Evolutionary conservation across 1,140 invertebrate species (phyloP).

Genomic region (Drosophila quadrilineata): DNA sequence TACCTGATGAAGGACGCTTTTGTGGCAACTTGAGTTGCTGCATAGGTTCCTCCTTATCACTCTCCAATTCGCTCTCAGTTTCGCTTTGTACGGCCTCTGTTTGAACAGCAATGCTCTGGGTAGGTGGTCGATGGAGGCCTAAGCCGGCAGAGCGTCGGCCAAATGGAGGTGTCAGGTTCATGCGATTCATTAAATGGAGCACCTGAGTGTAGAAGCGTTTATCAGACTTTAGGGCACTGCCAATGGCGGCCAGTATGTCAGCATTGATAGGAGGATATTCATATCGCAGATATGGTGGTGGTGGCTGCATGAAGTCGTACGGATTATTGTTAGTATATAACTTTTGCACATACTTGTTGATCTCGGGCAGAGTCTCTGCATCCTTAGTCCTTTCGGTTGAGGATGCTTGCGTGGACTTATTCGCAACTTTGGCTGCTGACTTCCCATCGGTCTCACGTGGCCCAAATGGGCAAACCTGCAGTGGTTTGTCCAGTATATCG

Average conservation of each 20-base stretch:
- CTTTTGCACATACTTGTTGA: constrained; percentile 86
- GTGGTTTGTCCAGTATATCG: constrained; percentile 51
- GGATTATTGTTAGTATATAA: constrained; percentile 87
- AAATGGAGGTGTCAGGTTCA: constrained; percentile 95
- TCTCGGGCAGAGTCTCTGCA: constrained; percentile 58
- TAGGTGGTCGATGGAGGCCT: not conserved
- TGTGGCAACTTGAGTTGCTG: constrained; percentile 68
- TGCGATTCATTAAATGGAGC: constrained; percentile 97
- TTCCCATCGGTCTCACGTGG: not conserved
- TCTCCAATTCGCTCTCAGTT: constrained; percentile 85
- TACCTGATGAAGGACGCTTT: constrained; percentile 3
- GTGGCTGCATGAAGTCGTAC: constrained; percentile 87
- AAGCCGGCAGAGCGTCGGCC: constrained; percentile 9
- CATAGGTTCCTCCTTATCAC: constrained; percentile 80
- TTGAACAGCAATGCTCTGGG: constrained; percentile 32
- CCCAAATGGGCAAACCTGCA: constrained; percentile 47
- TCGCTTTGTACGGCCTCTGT: constrained; percentile 41
- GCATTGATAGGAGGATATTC: constrained; percentile 89
- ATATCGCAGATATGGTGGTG: constrained; percentile 87
- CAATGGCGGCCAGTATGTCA: constrained; percentile 89
- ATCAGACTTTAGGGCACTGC: constrained; percentile 87
- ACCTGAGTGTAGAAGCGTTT: constrained; percentile 93
- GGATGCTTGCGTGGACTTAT: constrained; percentile 45
- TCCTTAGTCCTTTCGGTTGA: not conserved
- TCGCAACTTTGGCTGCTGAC: constrained; percentile 4